phyloP scores from a whole-genome alignment of 1,140 invertebrate species.

The Gryllus bimaculatus region DNA sequence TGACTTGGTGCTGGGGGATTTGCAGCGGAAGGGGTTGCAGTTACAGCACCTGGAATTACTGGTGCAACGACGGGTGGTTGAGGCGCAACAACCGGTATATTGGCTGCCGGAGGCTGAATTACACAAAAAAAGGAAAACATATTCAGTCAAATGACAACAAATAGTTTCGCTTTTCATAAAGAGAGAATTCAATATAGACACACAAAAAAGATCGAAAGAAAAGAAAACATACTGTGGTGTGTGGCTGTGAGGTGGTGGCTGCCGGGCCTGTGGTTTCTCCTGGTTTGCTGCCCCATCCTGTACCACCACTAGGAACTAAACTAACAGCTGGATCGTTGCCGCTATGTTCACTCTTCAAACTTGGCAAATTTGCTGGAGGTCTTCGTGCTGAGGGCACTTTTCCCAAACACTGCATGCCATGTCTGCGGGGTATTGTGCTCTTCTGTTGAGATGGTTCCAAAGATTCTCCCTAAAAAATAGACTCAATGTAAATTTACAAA shows the following conservation, averaged over 20 bases:
- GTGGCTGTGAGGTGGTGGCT: constrained; percentile 22
- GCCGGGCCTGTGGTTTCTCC: constrained; percentile 32
- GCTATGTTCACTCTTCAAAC: constrained; percentile 87
- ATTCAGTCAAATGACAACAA: not conserved
- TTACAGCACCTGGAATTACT: constrained; percentile 13
- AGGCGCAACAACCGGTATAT: not conserved
- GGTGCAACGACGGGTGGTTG: constrained; percentile 12
- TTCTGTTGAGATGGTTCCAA: constrained; percentile 77
- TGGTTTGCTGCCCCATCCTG: constrained; percentile 56
- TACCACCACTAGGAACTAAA: constrained; percentile 60
- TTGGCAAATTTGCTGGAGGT: constrained; percentile 93
- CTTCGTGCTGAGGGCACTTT: constrained; percentile 91
- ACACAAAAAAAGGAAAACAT: not conserved
- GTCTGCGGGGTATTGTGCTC: constrained; percentile 76
- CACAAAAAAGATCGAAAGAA: not conserved
- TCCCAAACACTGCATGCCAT: constrained; percentile 97
- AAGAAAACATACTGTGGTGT: constrained; percentile 6
- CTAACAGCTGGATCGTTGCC: constrained; percentile 63
- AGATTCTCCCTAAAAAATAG: constrained; percentile 64
- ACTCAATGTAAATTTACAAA: not conserved
- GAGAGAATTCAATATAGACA: not conserved
- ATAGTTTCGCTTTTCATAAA: not conserved
- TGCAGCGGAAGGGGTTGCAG: constrained; percentile 6
- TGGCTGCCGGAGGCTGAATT: constrained; percentile 8
- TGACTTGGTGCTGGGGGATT: constrained; percentile 14